Percentiles rank a stretch among this genome's conserved stretches.
phyloP scores from a whole-genome alignment of 2,113 vertebrate genomes.

The Periophthalmodon schlosseri region DNA sequence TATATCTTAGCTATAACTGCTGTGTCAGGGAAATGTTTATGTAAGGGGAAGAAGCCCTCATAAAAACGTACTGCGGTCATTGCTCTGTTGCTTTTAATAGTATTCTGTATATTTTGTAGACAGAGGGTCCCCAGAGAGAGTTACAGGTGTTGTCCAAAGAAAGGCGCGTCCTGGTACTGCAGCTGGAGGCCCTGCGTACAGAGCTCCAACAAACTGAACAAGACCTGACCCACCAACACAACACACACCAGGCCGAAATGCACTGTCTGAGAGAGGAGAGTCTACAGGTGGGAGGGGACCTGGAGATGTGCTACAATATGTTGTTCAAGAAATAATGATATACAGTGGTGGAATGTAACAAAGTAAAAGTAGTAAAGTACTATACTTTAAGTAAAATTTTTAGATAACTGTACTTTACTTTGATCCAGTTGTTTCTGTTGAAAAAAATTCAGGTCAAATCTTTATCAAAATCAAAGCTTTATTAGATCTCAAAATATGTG shows the following conservation, averaged over 20 bases:
- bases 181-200: constrained; percentile 77
- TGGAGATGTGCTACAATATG: not conserved
- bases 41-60: constrained; percentile 27
- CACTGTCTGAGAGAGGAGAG: constrained; percentile 73
- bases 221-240: constrained; percentile 73
- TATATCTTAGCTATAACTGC: constrained; percentile 51
- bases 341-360: not conserved
- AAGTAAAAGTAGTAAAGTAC: not conserved
- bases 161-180: constrained; percentile 71
- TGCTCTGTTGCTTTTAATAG: constrained; percentile 16
- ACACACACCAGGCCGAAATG: constrained; percentile 68
- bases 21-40: constrained; percentile 56
- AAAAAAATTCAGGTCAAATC: too few relatives aligned
- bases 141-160: constrained; percentile 69
- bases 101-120: constrained; percentile 42
- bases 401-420: too few relatives aligned
- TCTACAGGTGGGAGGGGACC: constrained; percentile 74
- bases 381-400: too few relatives aligned
- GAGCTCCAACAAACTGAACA: constrained; percentile 74
- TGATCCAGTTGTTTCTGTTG: too few relatives aligned
- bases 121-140: constrained; percentile 60
- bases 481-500: too few relatives aligned
- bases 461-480: too few relatives aligned
- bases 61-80: constrained; percentile 41
- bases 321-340: not conserved